Base-by-base conservation (phyloP, 2,888 invertebrate genomes). In the Melikaiella ostensackeni region DNA sequence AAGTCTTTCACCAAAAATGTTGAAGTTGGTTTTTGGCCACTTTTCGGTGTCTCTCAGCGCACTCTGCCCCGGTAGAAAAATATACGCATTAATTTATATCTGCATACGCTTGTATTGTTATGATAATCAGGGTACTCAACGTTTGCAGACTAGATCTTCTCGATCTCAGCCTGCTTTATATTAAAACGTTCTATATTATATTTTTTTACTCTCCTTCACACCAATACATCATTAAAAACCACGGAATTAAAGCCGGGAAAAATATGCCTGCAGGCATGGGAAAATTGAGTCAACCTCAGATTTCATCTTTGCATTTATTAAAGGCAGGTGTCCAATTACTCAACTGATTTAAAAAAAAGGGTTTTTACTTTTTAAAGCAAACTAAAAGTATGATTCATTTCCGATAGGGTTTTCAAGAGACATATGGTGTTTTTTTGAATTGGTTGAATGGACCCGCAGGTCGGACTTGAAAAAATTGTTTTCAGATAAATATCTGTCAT, bases 51-150 rank as follows among this genome's bases (percentile, higher is more conserved):
- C n/a, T n/a, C n/a, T n/a, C n/a, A n/a, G n/a, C n/a, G n/a, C n/a
- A n/a, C n/a, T n/a, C n/a, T n/a, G n/a, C 87, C 90, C 86, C 85
- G 81, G 75, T 85, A 86, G 87, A 89, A 89, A 90, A 90, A 90
- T 89, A 90, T 89, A 89, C 88, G 89, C 90, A 91, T 91, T 91
- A 91, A 91, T 91, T 91, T 90, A 88, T 91, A 90, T 91, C 90
- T 87, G 88, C 90, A 88, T 89, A 88, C 88, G 86, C 82, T 82
- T 81, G 86, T 81, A 90, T 91, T 91, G 90, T 91, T 86, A 91
- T 91, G 91, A 86, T 90, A 91, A 91, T 91, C 80, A 77, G 79
- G 78, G 81, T 80, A 79, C 82, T 77, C 79, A 77, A 74, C 79
- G 78, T 84, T 81, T 64, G 77, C 83, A 81, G 81, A 83, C 82